Percentiles rank a stretch among this genome's conserved stretches.
phyloP scores from a whole-genome alignment of 1,140 invertebrate species.

The Rhopalosiphum maidis region DNA sequence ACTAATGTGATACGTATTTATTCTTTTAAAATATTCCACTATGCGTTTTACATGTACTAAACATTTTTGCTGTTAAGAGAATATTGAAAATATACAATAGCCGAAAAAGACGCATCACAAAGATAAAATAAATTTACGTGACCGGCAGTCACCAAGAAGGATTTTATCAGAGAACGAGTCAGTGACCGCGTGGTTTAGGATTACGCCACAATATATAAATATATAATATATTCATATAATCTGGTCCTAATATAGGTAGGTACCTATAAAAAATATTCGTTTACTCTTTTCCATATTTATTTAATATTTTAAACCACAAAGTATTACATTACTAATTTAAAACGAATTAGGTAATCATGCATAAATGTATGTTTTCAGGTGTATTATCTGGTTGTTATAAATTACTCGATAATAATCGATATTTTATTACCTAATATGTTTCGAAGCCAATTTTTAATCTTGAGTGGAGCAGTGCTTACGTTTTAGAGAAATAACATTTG shows the following conservation, averaged over 20 bases:
- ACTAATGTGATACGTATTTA: not conserved
- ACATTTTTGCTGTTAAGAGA: not conserved
- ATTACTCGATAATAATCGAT: too few relatives aligned
- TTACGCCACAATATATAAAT: not conserved
- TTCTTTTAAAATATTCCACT: not conserved
- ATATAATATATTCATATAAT: not conserved
- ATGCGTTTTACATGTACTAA: not conserved
- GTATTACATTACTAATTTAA: not conserved
- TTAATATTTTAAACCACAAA: not conserved
- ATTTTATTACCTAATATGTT: too few relatives aligned
- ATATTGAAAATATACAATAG: not conserved
- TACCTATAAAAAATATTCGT: not conserved
- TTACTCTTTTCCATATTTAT: not conserved
- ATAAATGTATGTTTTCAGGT: not conserved
- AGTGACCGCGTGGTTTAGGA: not conserved
- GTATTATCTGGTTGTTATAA: not conserved
- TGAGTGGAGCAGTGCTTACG: too few relatives aligned
- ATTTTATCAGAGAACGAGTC: not conserved
- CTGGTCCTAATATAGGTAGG: not conserved
- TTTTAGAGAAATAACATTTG: not conserved
- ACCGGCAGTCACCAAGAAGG: not conserved
- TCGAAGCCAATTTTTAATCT: too few relatives aligned
- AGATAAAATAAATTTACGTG: slow-evolving; percentile 13
- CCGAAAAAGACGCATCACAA: not conserved
- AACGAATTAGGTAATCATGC: not conserved